Evolutionary conservation across 1,140 invertebrate genomes (phyloP).

Genomic region (Harlomillsia oculata): DNA sequence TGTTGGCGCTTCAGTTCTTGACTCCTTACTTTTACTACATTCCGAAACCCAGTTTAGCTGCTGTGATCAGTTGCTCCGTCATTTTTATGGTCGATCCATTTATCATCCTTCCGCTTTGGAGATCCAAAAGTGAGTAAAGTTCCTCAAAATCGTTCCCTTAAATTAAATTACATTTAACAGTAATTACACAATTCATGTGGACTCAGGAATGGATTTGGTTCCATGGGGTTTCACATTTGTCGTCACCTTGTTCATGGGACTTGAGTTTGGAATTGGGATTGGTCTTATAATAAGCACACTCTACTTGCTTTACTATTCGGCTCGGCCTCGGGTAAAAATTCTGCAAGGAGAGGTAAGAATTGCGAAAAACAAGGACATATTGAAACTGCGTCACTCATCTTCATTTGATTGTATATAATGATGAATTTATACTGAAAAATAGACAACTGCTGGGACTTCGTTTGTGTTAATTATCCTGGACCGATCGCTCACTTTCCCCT

Average conservation of each 20-base stretch:
- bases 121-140: slow-evolving; percentile 57
- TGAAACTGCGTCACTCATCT: background rate
- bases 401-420: slow-evolving; percentile 3
- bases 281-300: slow-evolving; percentile 61
- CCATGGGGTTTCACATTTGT: slow-evolving; percentile 72
- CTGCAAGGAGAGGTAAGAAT: slow-evolving; percentile 46
- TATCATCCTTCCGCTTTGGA: slow-evolving; percentile 64
- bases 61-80: slow-evolving; percentile 70
- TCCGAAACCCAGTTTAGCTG: slow-evolving; percentile 64
- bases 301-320: slow-evolving; percentile 60
- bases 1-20: slow-evolving; percentile 64
- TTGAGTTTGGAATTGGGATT: slow-evolving; percentile 74
- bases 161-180: no score
- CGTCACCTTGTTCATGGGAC: slow-evolving; percentile 69
- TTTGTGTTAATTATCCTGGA: slow-evolving; percentile 57
- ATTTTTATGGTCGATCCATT: slow-evolving; percentile 72
- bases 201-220: slow-evolving; percentile 68
- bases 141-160: no score
- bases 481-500: slow-evolving; percentile 61
- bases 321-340: slow-evolving; percentile 56
- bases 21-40: slow-evolving; percentile 75
- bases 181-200: no score
- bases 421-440: slow-evolving; percentile 34
- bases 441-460: slow-evolving; percentile 51
- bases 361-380: background rate